Evolutionary conservation across 2,797 vertebrate genomes (phyloP), one percentile per base, ranked within the genome.

Genomic region (Mastacembelus armatus): DNA sequence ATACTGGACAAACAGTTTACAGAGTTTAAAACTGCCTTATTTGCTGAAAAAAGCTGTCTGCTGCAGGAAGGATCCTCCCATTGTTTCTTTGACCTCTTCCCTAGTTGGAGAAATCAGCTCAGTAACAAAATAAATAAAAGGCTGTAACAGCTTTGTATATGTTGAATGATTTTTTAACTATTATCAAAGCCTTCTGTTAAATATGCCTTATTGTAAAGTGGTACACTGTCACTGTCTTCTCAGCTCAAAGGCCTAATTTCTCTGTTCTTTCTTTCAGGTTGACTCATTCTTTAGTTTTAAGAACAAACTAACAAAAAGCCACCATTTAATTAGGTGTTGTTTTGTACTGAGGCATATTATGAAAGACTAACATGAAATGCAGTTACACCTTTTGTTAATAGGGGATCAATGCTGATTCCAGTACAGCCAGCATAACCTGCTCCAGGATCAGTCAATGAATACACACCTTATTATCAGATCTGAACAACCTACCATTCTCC

Each of bases 391-490:
- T 73, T 66, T 55, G 49, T 83, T 80, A 40, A 52, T 38, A 29
- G 12, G 39, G 35, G 51, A 74, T 43, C 8, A 19, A 38, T 19
- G 35, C 19, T 33, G 70, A 72, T 83, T 81, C 78, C 32, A 60
- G 83, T 63, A 51, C 26, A 70, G 75, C 82, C 62, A 74, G 86
- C 50, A 58, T 48, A 87, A 89, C 80, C 77, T 80, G 85, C 80
- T 63, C 26, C 32, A 27, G 2, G 40, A 57, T 60, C 43, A 1
- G 21, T 29, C 60, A 48, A 65, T 49, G 35, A 75, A 61, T 47
- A 44, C 40, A 44, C 32, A 45, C 14, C 49, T 24, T 11, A 1
- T 51, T 39, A 19, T 27, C 59, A 35, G 18, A 10, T 45, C 10
- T 12, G 16, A 58, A 51, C 16, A 27, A 45, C 47, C 33, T 15